These are phyloP conservation scores for Aphelocoma californica DNA, from an alignment of 2,797 vertebrate species.

Conservation along the genomic window DNA sequence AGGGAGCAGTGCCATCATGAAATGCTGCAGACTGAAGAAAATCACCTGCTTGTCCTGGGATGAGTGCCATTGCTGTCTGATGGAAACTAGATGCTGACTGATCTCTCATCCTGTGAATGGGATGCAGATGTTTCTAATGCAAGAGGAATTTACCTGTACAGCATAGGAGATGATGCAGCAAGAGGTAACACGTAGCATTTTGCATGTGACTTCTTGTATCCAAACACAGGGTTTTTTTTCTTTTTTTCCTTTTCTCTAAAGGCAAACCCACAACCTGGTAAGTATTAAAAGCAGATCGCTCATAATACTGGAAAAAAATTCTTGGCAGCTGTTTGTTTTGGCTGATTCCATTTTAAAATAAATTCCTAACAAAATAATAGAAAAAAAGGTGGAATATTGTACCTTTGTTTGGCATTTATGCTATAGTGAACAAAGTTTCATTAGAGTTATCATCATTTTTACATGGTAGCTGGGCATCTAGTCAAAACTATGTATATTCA, in stretches of 20 bases:
- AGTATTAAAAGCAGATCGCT: conserved; percentile 31
- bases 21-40: conserved; percentile 9
- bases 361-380: not conserved
- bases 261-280: not conserved
- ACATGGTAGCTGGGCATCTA: not conserved
- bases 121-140: not conserved
- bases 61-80: not conserved
- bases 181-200: not conserved
- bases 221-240: not conserved
- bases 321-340: conserved; percentile 17
- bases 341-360: not conserved
- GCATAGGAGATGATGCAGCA: not conserved
- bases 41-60: conserved; percentile 41
- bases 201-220: not conserved
- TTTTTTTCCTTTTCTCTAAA: not conserved
- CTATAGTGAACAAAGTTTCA: not conserved
- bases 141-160: not conserved
- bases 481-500: not conserved
- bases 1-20: not conserved
- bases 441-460: not conserved
- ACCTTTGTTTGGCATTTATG: not conserved
- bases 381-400: not conserved
- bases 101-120: not conserved
- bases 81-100: not conserved
- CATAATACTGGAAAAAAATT: conserved; percentile 1